These are phyloP conservation scores for Eunapius fragilis DNA, from an alignment of 37 sponge, comb jelly and placozoan species.

Conservation along the genomic window DNA sequence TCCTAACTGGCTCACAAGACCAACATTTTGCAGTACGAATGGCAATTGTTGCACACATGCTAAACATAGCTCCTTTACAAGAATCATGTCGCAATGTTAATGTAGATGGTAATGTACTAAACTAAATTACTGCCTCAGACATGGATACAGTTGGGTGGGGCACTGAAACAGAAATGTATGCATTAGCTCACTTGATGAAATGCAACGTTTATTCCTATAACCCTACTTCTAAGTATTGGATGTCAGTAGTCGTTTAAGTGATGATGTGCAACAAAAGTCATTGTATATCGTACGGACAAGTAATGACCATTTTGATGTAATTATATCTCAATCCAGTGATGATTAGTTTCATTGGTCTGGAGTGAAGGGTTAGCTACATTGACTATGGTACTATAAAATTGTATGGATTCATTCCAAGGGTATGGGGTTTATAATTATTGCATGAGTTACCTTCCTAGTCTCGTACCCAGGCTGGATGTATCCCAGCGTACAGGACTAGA, in stretches of 20 bases:
- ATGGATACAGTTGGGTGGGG: background rate
- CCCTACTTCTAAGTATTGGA: background rate
- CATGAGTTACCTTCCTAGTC: too few species aligned
- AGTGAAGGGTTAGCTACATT: background rate
- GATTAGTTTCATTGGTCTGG: background rate
- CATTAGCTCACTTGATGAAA: background rate
- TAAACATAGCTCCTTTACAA: background rate
- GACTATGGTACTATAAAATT: too few species aligned
- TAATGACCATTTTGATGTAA: background rate
- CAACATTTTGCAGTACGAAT: constrained; percentile 6
- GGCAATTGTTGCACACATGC: constrained; percentile 4
- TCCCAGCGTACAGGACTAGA: too few species aligned
- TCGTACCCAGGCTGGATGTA: too few species aligned
- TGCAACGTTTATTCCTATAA: background rate
- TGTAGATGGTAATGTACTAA: background rate
- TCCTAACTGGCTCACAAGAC: background rate
- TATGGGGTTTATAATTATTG: too few species aligned
- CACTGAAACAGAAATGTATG: background rate
- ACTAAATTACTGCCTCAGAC: background rate
- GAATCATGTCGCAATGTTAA: background rate
- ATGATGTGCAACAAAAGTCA: background rate
- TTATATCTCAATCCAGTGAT: background rate
- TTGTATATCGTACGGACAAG: background rate
- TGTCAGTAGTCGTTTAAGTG: background rate
- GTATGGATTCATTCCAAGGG: too few species aligned